Conservation (phyloP, 2,113 vertebrate genomes). For the Alexandromys fortis region DNA sequence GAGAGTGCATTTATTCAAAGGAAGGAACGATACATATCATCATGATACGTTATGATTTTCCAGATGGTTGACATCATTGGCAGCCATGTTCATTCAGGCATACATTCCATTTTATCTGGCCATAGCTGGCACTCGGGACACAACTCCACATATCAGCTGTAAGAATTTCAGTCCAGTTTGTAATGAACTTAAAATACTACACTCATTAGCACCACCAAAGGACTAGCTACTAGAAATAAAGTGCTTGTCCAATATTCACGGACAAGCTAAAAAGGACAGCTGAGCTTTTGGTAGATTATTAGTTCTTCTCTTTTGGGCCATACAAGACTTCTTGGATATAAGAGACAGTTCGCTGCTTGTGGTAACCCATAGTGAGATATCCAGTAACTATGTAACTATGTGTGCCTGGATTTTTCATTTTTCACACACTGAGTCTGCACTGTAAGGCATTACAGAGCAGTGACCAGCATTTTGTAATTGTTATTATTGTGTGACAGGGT, state of each 20-base stretch:
- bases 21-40: background rate
- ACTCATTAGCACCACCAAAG: constrained; percentile 14
- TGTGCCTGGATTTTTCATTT: constrained; percentile 4
- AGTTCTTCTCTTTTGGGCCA: constrained; percentile 36
- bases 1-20: constrained; percentile 20
- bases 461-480: background rate
- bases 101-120: background rate
- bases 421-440: background rate
- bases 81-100: background rate
- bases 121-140: background rate
- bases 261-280: constrained; percentile 57
- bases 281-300: constrained; percentile 55
- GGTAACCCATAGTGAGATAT: background rate
- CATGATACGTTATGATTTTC: background rate
- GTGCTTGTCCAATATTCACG: constrained; percentile 49
- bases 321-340: constrained; percentile 35
- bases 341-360: constrained; percentile 5
- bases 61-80: background rate
- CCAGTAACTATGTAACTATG: no score
- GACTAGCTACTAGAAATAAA: constrained; percentile 10
- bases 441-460: background rate
- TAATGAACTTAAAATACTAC: constrained; percentile 41
- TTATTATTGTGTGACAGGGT: background rate
- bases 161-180: constrained; percentile 31
- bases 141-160: background rate